Evolutionary conservation across 2,113 vertebrate species (phyloP).

Genomic region (Sebastes fasciatus): DNA sequence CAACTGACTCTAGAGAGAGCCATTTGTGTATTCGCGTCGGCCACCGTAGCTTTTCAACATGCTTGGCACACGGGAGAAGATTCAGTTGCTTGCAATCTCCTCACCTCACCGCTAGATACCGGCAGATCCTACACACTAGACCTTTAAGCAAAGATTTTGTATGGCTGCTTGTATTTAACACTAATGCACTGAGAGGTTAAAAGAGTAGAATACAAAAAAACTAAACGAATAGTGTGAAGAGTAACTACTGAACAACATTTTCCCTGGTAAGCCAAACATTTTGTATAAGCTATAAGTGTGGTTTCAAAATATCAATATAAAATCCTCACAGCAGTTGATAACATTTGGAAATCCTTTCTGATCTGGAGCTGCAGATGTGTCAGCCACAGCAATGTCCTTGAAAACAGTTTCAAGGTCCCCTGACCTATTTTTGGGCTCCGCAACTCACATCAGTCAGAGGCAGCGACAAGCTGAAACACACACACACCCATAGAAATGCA

Average conservation of each 20-base stretch:
- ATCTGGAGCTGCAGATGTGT: slow-evolving; percentile 17
- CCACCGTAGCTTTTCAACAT: too few species aligned
- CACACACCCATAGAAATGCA: slow-evolving; percentile 28
- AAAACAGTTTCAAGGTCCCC: slow-evolving; percentile 41
- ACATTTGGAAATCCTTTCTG: not conserved
- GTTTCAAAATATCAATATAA: not conserved
- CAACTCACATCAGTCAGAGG: slow-evolving; percentile 7
- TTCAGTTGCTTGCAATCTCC: too few species aligned
- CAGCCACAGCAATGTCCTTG: slow-evolving; percentile 24
- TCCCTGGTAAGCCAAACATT: not conserved
- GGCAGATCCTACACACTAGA: too few species aligned
- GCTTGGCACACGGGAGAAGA: too few species aligned
- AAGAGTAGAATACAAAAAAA: not conserved
- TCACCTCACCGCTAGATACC: too few species aligned
- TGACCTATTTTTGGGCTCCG: slow-evolving; percentile 43
- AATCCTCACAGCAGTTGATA: not conserved
- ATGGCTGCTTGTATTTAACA: not conserved
- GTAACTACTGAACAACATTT: not conserved
- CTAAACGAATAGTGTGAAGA: not conserved
- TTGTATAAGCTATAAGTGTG: not conserved
- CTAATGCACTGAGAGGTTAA: not conserved
- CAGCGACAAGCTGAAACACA: slow-evolving; percentile 5
- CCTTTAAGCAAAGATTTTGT: too few species aligned
- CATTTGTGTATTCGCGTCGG: too few species aligned
- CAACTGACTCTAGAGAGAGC: too few species aligned